Evolutionary conservation across 2,113 vertebrate genomes (phyloP).

Genomic region (Microtus ochrogaster): DNA sequence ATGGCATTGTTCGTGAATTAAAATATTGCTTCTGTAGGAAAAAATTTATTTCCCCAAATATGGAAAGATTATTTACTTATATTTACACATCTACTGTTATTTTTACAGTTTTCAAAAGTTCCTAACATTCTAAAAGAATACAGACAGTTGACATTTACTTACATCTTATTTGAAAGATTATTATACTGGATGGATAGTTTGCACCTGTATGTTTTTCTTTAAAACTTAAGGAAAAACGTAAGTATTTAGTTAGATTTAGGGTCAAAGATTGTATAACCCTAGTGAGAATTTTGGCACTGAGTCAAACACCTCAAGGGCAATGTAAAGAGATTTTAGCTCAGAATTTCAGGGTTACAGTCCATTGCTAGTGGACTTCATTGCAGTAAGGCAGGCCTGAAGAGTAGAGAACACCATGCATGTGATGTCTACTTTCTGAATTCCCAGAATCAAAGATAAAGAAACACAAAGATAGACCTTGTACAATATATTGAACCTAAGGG

Average conservation of each 20-base stretch:
- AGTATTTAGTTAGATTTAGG: not conserved
- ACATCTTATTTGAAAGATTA: not conserved
- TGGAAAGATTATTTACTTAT: not conserved
- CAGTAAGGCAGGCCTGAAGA: not conserved
- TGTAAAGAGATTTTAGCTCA: not conserved
- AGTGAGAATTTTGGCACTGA: not conserved
- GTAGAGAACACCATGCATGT: not conserved
- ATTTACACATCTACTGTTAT: not conserved
- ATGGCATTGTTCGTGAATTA: slow-evolving; percentile 1
- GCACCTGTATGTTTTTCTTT: not conserved
- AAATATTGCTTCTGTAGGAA: not conserved
- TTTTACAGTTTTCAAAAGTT: not conserved
- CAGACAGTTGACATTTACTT: not conserved
- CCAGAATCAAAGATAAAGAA: too few species aligned
- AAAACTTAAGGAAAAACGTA: not conserved
- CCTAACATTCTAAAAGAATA: not conserved
- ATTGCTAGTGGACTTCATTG: not conserved
- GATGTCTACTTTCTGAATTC: not conserved
- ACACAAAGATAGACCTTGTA: too few species aligned
- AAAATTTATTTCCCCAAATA: not conserved
- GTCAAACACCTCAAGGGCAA: not conserved
- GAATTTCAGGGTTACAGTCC: not conserved
- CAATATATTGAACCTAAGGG: not conserved
- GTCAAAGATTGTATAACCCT: not conserved
- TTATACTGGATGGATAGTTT: not conserved